These are phyloP conservation scores for Suricata suricatta DNA, from an alignment of 2,113 vertebrate genomes.

Conservation along the genomic window DNA sequence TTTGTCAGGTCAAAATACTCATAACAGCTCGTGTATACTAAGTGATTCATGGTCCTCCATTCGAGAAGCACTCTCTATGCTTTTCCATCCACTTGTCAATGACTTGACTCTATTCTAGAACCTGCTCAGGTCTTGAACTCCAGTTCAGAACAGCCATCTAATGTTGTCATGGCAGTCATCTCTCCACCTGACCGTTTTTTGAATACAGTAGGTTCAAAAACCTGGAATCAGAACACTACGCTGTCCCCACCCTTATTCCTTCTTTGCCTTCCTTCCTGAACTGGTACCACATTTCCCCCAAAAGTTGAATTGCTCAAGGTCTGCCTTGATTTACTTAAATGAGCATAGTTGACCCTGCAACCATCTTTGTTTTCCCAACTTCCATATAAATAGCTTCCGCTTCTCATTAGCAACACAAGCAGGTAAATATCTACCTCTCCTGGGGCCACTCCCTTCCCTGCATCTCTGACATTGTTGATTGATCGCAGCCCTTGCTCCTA, in stretches of 20 bases:
- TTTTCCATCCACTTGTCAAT: neutral
- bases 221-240: neutral
- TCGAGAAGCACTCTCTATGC: neutral
- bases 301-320: neutral
- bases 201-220: neutral
- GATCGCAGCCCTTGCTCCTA: neutral
- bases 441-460: neutral
- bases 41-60: neutral
- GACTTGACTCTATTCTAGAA: neutral
- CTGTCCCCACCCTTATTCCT: neutral
- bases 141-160: neutral
- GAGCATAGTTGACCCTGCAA: neutral
- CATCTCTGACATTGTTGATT: neutral
- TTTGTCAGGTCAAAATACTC: neutral
- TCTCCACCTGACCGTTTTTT: neutral
- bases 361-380: neutral
- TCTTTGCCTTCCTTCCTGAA: neutral
- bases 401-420: neutral
- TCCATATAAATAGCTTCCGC: neutral
- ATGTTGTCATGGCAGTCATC: neutral
- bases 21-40: neutral
- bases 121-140: neutral
- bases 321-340: neutral
- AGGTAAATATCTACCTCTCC: neutral
- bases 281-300: neutral